Conservation (phyloP, 2,797 vertebrate species). For the Dendrocincla fuliginosa region DNA sequence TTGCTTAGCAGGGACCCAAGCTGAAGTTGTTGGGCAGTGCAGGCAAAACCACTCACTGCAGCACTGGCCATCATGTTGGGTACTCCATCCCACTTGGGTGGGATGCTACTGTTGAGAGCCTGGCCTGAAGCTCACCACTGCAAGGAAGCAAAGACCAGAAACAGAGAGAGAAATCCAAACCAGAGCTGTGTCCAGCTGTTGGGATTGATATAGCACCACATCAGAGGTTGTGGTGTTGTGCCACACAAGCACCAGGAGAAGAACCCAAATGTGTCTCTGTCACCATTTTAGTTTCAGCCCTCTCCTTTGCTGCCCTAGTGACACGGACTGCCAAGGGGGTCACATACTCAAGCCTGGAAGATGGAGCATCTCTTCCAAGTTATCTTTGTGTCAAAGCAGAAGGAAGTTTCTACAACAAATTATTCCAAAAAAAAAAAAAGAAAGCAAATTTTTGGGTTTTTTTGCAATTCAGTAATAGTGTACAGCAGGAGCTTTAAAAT, state of each 20-base stretch:
- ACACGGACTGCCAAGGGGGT: neutral
- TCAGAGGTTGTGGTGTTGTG: rapidly evolving
- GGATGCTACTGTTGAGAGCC: neutral
- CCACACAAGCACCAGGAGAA: neutral
- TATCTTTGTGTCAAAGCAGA: neutral
- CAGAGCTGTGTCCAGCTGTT: neutral
- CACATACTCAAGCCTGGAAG: neutral
- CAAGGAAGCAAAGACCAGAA: neutral
- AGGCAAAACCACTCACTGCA: neutral
- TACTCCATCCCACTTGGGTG: neutral
- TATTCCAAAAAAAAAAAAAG: neutral
- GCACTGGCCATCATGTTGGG: rapidly evolving
- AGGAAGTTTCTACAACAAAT: neutral
- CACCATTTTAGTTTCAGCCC: neutral
- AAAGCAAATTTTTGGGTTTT: neutral
- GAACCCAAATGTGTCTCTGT: neutral
- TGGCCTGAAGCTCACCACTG: neutral
- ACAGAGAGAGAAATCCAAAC: neutral
- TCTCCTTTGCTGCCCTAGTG: neutral
- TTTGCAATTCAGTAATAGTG: neutral
- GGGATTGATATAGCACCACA: rapidly evolving
- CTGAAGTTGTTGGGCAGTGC: neutral
- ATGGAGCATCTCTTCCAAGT: neutral
- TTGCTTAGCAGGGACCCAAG: neutral
- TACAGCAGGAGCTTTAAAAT: conserved; percentile 15